Evolutionary conservation across 2,113 vertebrate species (phyloP), one percentile per base, ranked within the genome.

Genomic region (Calyptommatus sinebrachiatus): DNA sequence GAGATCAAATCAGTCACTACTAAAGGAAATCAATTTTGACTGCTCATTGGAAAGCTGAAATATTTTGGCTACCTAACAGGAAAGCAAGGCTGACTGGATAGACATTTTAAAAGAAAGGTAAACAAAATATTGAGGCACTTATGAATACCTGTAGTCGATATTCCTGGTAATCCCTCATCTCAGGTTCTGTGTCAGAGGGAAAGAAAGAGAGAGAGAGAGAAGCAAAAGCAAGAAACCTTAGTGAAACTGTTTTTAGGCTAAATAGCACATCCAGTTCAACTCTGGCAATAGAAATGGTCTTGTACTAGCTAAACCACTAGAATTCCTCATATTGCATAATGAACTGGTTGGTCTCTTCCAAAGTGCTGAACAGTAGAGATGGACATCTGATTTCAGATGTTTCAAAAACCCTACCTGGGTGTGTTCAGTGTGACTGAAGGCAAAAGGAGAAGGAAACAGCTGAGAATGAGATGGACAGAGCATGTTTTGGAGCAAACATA

Each of bases 361-460:
- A 92, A 90, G 83, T 5, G 11, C 84, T 94, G 35, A 91, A 92
- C 90, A 88, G 81, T 89, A 91, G 91, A 94, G 87, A 93, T 91
- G 92, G 90, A 89, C 66, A 72, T 93, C 92, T 91, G 92, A 93
- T 94, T 93, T 90, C 65, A 7, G 89, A 92, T 90, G 94, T 91
- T 91, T 93, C 90, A 95, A 93, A 94, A 41, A 94, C 94, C 93
- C 93, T 93, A 90, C 91, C 94, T 95, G 95, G 93, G 92, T 96
- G 95, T 87, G 95, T 95, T 79, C 86, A 96, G 94, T 41, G 5
- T 41, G 35, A 41, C 35, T 5, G 5, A 41, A 41, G 35, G 35
- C 35, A 41, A 41, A 41, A 41, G 35, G 5, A 41, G 35, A 41
- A 41, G 35, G 35, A 41, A 41, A 41, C 2, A 41, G 35, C 35